phyloP scores from a whole-genome alignment of 2,888 invertebrate species.

The Tenthredo amoena region DNA sequence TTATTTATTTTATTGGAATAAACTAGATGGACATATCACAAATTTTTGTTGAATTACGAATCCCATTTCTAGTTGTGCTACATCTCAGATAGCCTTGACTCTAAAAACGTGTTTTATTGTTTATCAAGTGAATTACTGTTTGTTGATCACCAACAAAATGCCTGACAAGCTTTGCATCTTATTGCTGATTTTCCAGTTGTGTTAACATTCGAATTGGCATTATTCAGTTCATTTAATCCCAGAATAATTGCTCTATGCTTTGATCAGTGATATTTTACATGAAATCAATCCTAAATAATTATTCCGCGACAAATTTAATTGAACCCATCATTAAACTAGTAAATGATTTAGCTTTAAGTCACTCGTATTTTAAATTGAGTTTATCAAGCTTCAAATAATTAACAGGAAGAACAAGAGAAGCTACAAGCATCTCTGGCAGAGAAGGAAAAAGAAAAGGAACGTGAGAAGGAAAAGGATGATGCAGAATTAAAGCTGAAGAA shows the following conservation, averaged over 20 bases:
- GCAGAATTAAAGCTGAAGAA: conserved; percentile 72
- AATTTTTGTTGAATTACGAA: neutral
- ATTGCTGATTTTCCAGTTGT: conserved; percentile 33
- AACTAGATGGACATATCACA: neutral
- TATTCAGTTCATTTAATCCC: conserved; percentile 55
- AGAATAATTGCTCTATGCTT: conserved; percentile 38
- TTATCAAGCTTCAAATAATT: conserved; percentile 53
- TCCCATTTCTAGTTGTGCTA: neutral
- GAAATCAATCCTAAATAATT: neutral
- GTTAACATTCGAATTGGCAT: conserved; percentile 31
- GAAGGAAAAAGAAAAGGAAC: conserved; percentile 79
- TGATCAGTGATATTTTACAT: neutral
- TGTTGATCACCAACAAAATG: conserved; percentile 67
- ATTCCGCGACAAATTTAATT: neutral
- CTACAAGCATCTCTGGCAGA: conserved; percentile 82
- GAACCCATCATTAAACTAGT: neutral
- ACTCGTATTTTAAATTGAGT: conserved; percentile 54
- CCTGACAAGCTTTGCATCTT: conserved; percentile 31
- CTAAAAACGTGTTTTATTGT: conserved; percentile 26
- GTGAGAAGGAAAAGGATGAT: conserved; percentile 77
- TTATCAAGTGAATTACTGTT: conserved; percentile 50
- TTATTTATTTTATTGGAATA: conserved; percentile 53
- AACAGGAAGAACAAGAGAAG: conserved; percentile 88
- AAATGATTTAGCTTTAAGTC: conserved; percentile 1
- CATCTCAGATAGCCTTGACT: conserved; percentile 35